These are phyloP conservation scores for Solenodon paradoxus DNA, from an alignment of 2,113 vertebrate species.

Conservation along the genomic window DNA sequence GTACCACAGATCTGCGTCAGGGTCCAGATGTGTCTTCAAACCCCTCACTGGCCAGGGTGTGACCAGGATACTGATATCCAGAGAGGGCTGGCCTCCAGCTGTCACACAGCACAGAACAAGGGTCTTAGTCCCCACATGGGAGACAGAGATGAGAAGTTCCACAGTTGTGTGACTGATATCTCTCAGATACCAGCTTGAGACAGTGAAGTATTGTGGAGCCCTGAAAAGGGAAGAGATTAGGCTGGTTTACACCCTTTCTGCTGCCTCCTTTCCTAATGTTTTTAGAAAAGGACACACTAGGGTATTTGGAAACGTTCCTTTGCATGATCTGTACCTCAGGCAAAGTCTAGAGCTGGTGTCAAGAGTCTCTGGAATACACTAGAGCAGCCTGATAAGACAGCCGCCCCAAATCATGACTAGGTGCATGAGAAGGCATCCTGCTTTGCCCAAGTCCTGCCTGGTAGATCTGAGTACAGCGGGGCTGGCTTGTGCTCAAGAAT, in stretches of 20 bases:
- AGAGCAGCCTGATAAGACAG: background rate
- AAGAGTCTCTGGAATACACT: background rate
- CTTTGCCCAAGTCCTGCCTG: background rate
- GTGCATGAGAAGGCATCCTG: background rate
- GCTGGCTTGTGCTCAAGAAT: conserved; percentile 30
- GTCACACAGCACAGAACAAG: background rate
- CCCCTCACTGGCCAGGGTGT: background rate
- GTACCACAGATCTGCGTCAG: background rate
- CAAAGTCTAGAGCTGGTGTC: background rate
- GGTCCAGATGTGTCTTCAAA: background rate
- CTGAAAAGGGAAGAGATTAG: background rate
- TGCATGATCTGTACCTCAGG: background rate
- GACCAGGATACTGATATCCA: background rate
- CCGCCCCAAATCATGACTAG: background rate
- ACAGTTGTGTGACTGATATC: background rate
- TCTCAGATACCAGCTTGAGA: too few species aligned
- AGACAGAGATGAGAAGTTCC: background rate
- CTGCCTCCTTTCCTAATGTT: background rate
- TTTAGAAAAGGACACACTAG: background rate
- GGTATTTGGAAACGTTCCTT: background rate
- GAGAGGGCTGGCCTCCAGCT: background rate
- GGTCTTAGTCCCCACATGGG: fast-evolving
- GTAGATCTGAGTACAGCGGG: background rate
- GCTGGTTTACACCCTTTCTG: background rate
- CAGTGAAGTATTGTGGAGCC: too few species aligned